Percentiles rank a stretch among this genome's conserved stretches.
Conservation (phyloP, 2,888 invertebrate genomes). For the Pegoplata infirma region DNA sequence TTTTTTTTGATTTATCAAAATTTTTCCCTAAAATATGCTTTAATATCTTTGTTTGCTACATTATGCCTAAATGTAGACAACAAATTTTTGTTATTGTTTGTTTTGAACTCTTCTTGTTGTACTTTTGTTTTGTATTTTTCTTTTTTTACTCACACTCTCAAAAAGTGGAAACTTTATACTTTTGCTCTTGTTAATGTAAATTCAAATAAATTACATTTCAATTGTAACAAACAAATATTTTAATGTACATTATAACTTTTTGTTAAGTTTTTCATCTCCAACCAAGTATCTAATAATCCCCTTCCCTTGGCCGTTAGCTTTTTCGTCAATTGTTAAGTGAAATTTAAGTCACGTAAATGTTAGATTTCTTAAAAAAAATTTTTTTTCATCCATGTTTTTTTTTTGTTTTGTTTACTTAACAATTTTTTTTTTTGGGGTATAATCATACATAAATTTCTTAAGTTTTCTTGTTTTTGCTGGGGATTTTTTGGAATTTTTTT, state of each 20-base stretch:
- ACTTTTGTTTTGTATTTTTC: background rate
- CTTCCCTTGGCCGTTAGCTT: background rate
- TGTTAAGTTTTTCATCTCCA: background rate
- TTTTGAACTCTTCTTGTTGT: conserved; percentile 16
- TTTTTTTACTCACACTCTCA: background rate
- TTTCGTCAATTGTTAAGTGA: conserved; percentile 26
- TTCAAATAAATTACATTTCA: conserved; percentile 50
- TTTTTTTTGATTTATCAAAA: too few species aligned
- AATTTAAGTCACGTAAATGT: conserved; percentile 60
- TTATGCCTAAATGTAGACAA: conserved; percentile 28
- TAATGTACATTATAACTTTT: conserved; percentile 24
- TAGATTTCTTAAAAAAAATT: conserved; percentile 16
- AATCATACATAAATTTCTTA: conserved; percentile 47
- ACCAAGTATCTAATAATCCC: background rate
- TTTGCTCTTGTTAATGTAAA: background rate
- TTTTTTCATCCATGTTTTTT: conserved; percentile 5
- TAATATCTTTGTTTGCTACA: background rate
- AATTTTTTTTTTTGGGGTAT: background rate
- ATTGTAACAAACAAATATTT: conserved; percentile 52
- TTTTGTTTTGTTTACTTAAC: background rate
- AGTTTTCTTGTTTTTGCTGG: conserved; percentile 5
- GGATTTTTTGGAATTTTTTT: conserved; percentile 4
- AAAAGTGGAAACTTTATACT: conserved; percentile 41
- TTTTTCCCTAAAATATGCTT: conserved; percentile 1
- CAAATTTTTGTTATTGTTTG: conserved; percentile 18